Percentiles rank a stretch among this genome's conserved stretches.
These are phyloP conservation scores for Paraescarpia echinospica DNA, from an alignment of 1,140 invertebrate genomes.

Conservation along the genomic window DNA sequence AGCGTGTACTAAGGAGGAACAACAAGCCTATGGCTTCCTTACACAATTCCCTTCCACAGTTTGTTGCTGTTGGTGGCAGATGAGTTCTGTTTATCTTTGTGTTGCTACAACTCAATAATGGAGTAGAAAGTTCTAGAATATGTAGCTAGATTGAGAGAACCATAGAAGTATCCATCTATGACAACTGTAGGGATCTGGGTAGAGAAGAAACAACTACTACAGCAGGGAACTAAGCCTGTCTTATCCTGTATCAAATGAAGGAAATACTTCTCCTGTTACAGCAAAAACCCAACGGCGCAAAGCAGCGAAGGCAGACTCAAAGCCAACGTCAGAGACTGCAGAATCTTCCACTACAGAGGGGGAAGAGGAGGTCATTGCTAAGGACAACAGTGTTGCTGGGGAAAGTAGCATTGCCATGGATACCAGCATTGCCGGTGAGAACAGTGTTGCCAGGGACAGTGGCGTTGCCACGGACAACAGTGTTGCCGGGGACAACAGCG, in stretches of 20 bases:
- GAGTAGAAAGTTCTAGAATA: no score
- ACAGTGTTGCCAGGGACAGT: slow-evolving; percentile 47
- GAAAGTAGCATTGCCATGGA: slow-evolving; percentile 32
- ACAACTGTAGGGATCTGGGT: background rate
- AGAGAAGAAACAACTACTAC: background rate
- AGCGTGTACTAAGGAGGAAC: no score
- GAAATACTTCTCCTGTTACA: background rate
- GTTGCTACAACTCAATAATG: no score
- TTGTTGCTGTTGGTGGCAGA: no score
- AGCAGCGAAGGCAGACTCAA: background rate
- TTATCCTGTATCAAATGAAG: background rate
- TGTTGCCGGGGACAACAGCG: slow-evolving; percentile 37
- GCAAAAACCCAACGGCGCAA: background rate
- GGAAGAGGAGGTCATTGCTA: slow-evolving; percentile 27
- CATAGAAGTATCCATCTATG: no score
- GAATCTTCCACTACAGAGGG: slow-evolving; percentile 59
- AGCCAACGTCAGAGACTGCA: slow-evolving; percentile 59
- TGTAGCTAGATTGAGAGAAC: no score
- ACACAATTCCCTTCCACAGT: no score
- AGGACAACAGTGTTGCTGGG: slow-evolving; percentile 49
- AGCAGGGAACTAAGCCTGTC: background rate
- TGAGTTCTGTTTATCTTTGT: no score
- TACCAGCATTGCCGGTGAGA: slow-evolving; percentile 32
- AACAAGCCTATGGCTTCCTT: no score
- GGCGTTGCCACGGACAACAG: slow-evolving; percentile 31